Evolutionary conservation across 2,113 vertebrate genomes (phyloP).

Genomic region (Ageneiosus marmoratus): DNA sequence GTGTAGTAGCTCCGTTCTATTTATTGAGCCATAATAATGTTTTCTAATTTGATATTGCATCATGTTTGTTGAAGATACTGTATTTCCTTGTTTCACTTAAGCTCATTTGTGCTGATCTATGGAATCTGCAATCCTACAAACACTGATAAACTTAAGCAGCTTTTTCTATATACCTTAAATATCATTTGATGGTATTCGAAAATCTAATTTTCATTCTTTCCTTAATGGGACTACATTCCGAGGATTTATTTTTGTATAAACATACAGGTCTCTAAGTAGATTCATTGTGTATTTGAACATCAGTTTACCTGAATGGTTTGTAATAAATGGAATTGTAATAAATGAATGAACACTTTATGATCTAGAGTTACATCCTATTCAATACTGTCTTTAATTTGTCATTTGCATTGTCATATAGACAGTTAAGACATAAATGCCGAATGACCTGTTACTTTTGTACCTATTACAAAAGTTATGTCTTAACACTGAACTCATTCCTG

Average conservation of each 20-base stretch:
- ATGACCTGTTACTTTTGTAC: too few species aligned
- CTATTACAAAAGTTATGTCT: background rate
- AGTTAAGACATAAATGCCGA: background rate
- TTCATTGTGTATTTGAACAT: background rate
- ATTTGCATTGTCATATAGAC: too few species aligned
- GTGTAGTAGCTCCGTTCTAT: background rate
- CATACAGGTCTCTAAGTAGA: background rate
- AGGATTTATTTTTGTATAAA: background rate
- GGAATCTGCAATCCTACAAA: background rate
- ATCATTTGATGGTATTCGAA: too few species aligned
- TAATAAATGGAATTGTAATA: too few species aligned
- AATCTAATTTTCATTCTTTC: background rate
- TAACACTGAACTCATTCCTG: background rate
- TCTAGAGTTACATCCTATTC: background rate
- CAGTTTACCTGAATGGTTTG: too few species aligned
- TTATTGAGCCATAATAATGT: background rate
- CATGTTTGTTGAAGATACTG: background rate
- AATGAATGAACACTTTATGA: background rate
- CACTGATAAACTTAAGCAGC: background rate
- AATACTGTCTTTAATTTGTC: background rate
- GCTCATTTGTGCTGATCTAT: background rate
- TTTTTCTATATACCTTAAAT: background rate
- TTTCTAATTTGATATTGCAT: background rate
- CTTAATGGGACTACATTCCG: background rate
- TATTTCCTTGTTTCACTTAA: background rate